phyloP scores from a whole-genome alignment of 1,140 invertebrate genomes.

The Ceratina calcarata region DNA sequence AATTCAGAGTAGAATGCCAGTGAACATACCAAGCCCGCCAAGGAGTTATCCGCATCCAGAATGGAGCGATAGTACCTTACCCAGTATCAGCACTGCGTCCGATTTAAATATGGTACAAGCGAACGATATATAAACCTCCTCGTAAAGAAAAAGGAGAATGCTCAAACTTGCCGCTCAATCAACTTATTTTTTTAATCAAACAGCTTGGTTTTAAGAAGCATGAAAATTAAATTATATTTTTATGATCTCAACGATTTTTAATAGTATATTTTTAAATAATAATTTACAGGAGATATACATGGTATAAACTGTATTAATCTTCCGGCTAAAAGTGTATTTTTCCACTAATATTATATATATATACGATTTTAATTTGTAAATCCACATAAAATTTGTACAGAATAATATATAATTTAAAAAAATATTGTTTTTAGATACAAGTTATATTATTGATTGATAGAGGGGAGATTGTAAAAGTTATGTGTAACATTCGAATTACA shows the following conservation, averaged over 20 bases:
- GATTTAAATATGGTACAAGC: slow-evolving; percentile 43
- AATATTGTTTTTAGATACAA: slow-evolving; percentile 7
- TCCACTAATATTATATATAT: slow-evolving; percentile 51
- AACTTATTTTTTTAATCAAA: slow-evolving; percentile 25
- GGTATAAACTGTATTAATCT: slow-evolving; percentile 36
- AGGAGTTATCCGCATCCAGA: slow-evolving; percentile 65
- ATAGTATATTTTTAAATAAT: slow-evolving; percentile 38
- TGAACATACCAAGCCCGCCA: slow-evolving; percentile 66
- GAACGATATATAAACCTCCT: slow-evolving; percentile 21
- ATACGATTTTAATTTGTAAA: slow-evolving; percentile 51
- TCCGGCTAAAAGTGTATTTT: slow-evolving; percentile 44
- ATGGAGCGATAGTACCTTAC: slow-evolving; percentile 68
- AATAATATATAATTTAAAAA: slow-evolving; percentile 38
- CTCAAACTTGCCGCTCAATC: neutral
- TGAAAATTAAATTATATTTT: slow-evolving; percentile 35
- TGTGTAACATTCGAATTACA: no score
- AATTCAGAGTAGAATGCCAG: slow-evolving; percentile 56
- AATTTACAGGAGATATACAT: slow-evolving; percentile 30
- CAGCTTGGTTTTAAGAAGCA: slow-evolving; percentile 14
- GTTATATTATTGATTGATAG: neutral
- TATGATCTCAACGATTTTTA: slow-evolving; percentile 33
- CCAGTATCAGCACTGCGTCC: slow-evolving; percentile 61
- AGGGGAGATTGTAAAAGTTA: slow-evolving; percentile 14
- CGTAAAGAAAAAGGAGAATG: neutral
- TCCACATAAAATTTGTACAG: slow-evolving; percentile 34